Base-by-base conservation (phyloP, 2,797 vertebrate species). In the Cyclopterus lumpus region DNA sequence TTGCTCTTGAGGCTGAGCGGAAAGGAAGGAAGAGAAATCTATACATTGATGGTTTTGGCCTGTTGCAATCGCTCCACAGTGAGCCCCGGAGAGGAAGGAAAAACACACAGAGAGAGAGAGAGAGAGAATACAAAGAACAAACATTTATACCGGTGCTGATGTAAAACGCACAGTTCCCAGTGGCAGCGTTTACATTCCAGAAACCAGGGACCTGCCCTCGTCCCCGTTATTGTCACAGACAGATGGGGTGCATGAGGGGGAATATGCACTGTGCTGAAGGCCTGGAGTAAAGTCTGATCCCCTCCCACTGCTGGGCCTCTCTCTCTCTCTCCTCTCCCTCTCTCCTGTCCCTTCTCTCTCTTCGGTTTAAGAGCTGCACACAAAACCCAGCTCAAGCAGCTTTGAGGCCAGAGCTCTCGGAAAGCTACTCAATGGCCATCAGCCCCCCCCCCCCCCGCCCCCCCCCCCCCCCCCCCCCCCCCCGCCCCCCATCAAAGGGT, bases 321-420 rank as follows among this genome's bases (percentile, higher is more conserved):
- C 40, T 42, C 82, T 84, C 67, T 42, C 9, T 69, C 38, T 40
- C 38, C 42, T 44, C 42, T 44, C 15, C 18, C 42, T 44, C 15
- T 14, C 42, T 44, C 42, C 12, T 42, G 12, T 42, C 40, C 1
- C 15, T 18, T 67, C 79, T 74, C 84, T 82, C 84, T 87, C 87
- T 90, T 76, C 80, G 49, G 60, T 89, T 89, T 89, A 75, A 85
- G 80, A 85, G 89, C 81, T 62, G 85, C 82, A 87, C 77, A 93
- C 90, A 94, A 93, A 93, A 90, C 77, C 82, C 68, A 46, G 84
- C 88, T 92, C 79, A 83, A 89, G 84, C 90, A 67, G 83, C 87
- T 90, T 84, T 83, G 84, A 85, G 84, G 80, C 87, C 80, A 30
- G 67, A 71, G 57, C 70, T 73, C 81, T 74, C 49, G 14, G 68